A percentile compares a stretch with the other conserved stretches of the same genome.
phyloP scores from a whole-genome alignment of 2,888 invertebrate species.

The Acronicta psi region DNA sequence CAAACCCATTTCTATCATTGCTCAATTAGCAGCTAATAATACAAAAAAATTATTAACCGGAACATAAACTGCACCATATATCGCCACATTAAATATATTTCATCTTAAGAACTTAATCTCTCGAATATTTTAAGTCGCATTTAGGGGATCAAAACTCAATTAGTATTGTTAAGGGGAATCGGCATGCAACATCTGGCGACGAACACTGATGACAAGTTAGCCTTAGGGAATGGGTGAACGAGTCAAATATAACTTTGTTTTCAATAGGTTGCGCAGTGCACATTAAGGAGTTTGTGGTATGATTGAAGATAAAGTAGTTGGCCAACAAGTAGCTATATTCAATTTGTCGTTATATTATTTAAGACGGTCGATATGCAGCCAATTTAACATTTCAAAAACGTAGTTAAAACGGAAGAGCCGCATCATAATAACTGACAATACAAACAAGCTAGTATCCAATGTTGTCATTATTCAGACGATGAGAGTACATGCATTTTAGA shows the following conservation, averaged over 20 bases:
- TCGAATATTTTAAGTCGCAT: constrained; percentile 54
- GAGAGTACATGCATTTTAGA: too few species aligned
- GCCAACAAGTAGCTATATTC: constrained; percentile 8
- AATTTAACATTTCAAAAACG: too few species aligned
- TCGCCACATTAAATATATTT: constrained; percentile 38
- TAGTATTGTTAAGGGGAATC: constrained; percentile 62
- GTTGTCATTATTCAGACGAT: too few species aligned
- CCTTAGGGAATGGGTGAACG: constrained; percentile 53
- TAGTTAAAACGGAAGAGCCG: too few species aligned
- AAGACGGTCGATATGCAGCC: too few species aligned
- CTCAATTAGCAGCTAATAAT: background rate
- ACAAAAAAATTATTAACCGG: background rate
- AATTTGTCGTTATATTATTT: background rate
- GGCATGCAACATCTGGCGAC: constrained; percentile 69
- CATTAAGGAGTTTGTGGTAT: constrained; percentile 40
- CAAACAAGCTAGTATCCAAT: too few species aligned
- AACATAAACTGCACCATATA: constrained; percentile 27
- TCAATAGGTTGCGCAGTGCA: constrained; percentile 39
- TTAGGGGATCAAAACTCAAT: constrained; percentile 75
- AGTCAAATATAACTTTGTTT: constrained; percentile 55
- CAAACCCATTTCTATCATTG: background rate
- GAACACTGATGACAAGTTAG: constrained; percentile 62
- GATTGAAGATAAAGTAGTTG: constrained; percentile 13
- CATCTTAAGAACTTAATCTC: constrained; percentile 44
- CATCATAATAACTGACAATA: too few species aligned